Evolutionary conservation across 2,888 invertebrate genomes (phyloP), one percentile per base, ranked within the genome.

Genomic region (Nasonia oneida): DNA sequence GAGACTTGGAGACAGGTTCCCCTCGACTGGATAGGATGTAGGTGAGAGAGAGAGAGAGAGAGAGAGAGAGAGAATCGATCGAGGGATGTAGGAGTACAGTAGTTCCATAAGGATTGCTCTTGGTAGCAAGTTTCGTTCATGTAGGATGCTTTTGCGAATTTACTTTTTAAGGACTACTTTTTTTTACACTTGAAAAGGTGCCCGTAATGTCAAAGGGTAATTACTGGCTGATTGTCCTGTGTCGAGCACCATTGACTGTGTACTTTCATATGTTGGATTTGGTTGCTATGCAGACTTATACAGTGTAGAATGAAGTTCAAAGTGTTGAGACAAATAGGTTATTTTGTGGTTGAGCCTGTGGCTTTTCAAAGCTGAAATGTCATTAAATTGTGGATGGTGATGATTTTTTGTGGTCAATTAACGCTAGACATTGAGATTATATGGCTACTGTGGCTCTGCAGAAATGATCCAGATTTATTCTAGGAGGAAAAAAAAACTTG

Each of bases 291-390:
- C 84, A 85, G 64, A 77, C 23, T 77, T 53, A 6, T 57, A 75
- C 18, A 81, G 80, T 70, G 57, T 61, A 76, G n/a, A 75, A 71
- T 84, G 39, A 82, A 50, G 73, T 82, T 81, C 29, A 77, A 15
- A 67, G 14, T 64, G n/a, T 18, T 39, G 39, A 64, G 42, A 78
- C n/a, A 67, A 67, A 76, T 47, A 86, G 80, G 70, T 86, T 83
- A 83, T 61, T 86, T 80, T 80, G 75, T 83, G 82, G 86, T 83
- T 61, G 53, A n/a, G 18, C 1, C 71, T 83, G 75, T 77, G 71
- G 79, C 53, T 75, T 80, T 79, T 75, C 37, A 79, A 57, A 79
- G 61, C 42, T 83, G 42, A 74, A 77, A 57, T 39, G n/a, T 74
- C 77, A 14, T 79, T 47, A 61, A 74, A 67, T 73, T 57, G 47